A percentile compares a stretch with the other conserved stretches of the same genome.
These are phyloP conservation scores for Dicrurus megarhynchus DNA, from an alignment of 2,113 vertebrate genomes.

Conservation along the genomic window DNA sequence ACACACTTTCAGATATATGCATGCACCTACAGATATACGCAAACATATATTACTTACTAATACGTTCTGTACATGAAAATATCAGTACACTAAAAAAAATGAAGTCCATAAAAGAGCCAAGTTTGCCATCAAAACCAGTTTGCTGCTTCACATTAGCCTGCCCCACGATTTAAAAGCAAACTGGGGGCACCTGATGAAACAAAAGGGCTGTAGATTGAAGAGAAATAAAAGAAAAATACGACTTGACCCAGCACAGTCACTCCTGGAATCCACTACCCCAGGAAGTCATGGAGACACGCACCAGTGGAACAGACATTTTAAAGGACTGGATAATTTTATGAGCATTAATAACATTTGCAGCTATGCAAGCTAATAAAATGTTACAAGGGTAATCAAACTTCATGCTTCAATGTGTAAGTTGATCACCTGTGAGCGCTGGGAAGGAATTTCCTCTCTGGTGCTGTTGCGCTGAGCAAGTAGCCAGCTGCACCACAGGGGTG, in stretches of 20 bases:
- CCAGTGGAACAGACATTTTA: conserved; percentile 52
- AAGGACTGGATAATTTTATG: conserved; percentile 65
- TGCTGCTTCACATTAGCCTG: not conserved
- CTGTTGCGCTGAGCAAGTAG: not conserved
- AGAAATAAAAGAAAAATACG: conserved; percentile 27
- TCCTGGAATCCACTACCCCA: conserved; percentile 35
- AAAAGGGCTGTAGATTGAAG: not conserved
- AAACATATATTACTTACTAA: not conserved
- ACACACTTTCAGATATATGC: not conserved
- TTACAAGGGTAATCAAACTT: conserved; percentile 68
- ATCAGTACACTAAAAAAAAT: not conserved
- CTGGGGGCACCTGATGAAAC: not conserved
- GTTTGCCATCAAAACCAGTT: not conserved
- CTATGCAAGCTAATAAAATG: conserved; percentile 67
- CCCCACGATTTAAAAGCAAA: not conserved
- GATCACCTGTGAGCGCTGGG: conserved; percentile 48
- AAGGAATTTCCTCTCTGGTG: conserved; percentile 60
- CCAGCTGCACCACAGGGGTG: not conserved
- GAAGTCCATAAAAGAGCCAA: not conserved
- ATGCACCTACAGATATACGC: not conserved
- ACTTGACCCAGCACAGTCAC: not conserved
- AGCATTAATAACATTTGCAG: conserved; percentile 70
- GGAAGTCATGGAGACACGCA: conserved; percentile 30
- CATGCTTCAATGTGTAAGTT: conserved; percentile 57
- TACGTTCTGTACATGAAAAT: not conserved